phyloP scores from a whole-genome alignment of 2,888 invertebrate genomes.

The Aproaerema taeniolella region DNA sequence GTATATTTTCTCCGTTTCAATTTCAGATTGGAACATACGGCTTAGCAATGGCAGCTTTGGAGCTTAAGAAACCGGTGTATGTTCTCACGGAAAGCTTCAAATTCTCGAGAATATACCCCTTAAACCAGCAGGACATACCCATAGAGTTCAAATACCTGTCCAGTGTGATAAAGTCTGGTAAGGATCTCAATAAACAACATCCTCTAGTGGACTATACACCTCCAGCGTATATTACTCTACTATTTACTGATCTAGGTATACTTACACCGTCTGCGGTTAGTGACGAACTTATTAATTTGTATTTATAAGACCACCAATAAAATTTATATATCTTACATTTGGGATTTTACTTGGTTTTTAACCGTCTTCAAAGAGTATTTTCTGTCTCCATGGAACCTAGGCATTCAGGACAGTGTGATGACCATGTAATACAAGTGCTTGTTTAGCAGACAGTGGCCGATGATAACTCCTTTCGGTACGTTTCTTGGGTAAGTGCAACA shows the following conservation, averaged over 20 bases:
- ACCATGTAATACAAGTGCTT: no score
- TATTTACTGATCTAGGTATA: constrained; percentile 97
- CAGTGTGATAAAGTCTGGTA: constrained; percentile 65
- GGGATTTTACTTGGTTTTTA: no score
- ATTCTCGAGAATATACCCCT: constrained; percentile 94
- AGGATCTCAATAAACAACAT: constrained; percentile 80
- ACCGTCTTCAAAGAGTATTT: no score
- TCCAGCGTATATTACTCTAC: constrained; percentile 92
- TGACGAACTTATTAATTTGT: constrained; percentile 97
- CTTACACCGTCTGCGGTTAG: constrained; percentile 98
- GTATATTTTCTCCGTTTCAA: background rate
- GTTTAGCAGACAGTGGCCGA: no score
- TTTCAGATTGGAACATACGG: constrained; percentile 89
- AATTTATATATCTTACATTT: constrained; percentile 5
- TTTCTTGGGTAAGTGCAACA: no score
- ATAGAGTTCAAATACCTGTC: constrained; percentile 86
- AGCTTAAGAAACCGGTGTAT: constrained; percentile 96
- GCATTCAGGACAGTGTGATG: no score
- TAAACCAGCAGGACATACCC: constrained; percentile 94
- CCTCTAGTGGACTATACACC: constrained; percentile 98
- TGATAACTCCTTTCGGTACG: no score
- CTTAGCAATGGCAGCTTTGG: constrained; percentile 89
- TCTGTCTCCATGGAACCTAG: no score
- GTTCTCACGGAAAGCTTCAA: constrained; percentile 98
- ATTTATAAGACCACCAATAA: constrained; percentile 90